A percentile compares a stretch with the other conserved stretches of the same genome.
These are phyloP conservation scores for Bombyx huttoni DNA, from an alignment of 2,888 invertebrate species.

Conservation along the genomic window DNA sequence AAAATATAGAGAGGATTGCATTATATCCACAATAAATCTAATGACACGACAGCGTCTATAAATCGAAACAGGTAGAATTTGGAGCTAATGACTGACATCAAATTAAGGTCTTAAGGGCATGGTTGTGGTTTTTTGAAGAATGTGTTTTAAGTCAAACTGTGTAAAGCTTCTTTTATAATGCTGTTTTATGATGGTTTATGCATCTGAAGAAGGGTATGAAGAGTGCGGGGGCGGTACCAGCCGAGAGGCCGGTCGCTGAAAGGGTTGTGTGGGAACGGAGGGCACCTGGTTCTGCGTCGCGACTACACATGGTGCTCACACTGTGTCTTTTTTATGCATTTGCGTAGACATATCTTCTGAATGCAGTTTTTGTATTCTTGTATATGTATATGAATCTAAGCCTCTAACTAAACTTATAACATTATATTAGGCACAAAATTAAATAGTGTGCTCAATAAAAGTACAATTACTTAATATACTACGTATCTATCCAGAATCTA, in stretches of 20 bases:
- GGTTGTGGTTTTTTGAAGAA: constrained; percentile 8
- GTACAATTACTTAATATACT: not conserved
- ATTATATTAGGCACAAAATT: too few species aligned
- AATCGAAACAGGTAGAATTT: constrained; percentile 70
- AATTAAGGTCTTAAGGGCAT: constrained; percentile 17
- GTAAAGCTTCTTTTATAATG: constrained; percentile 15
- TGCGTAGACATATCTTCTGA: constrained; percentile 57
- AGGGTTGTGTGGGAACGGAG: constrained; percentile 73
- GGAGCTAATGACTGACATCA: constrained; percentile 41
- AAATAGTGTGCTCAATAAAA: not conserved
- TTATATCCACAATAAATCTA: constrained; percentile 71
- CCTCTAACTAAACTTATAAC: too few species aligned
- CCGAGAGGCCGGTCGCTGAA: constrained; percentile 51
- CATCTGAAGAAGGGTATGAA: constrained; percentile 29
- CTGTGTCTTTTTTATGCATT: constrained; percentile 59
- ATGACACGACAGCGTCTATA: constrained; percentile 70
- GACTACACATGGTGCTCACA: constrained; percentile 66
- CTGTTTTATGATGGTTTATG: constrained; percentile 33
- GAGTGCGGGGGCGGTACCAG: constrained; percentile 30
- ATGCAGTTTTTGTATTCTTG: constrained; percentile 49
- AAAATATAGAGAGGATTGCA: constrained; percentile 58
- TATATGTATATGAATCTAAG: too few species aligned
- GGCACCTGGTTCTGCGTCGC: constrained; percentile 64
- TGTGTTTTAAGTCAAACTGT: constrained; percentile 4
- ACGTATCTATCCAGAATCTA: not conserved